phyloP scores from a whole-genome alignment of 2,113 vertebrate genomes.

The Tonatia bakeri region DNA sequence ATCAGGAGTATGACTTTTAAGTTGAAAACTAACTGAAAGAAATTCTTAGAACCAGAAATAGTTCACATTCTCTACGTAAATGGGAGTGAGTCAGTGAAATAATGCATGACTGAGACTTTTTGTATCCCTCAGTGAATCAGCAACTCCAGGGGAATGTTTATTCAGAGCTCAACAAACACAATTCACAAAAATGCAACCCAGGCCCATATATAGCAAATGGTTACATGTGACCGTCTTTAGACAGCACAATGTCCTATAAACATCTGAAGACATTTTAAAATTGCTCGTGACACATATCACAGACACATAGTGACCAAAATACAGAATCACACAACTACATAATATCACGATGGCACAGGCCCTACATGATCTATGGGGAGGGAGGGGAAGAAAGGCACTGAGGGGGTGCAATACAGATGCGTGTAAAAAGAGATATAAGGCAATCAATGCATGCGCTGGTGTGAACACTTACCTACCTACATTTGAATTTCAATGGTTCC shows the following conservation, averaged over 20 bases:
- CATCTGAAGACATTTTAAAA: slow-evolving; percentile 41
- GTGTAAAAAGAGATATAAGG: slow-evolving; percentile 78
- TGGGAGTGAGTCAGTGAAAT: neutral
- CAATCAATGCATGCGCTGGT: slow-evolving; percentile 84
- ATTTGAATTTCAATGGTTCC: slow-evolving; percentile 83
- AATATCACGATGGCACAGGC: slow-evolving; percentile 37
- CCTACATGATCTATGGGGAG: slow-evolving; percentile 63
- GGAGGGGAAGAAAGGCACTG: slow-evolving; percentile 71
- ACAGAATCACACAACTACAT: slow-evolving; percentile 51
- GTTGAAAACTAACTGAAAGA: slow-evolving; percentile 33
- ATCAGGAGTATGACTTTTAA: slow-evolving; percentile 26
- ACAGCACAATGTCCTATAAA: slow-evolving; percentile 62
- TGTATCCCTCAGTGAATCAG: neutral
- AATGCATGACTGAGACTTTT: slow-evolving; percentile 12
- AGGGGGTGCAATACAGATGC: slow-evolving; percentile 80
- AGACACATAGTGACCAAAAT: slow-evolving; percentile 53
- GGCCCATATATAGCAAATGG: slow-evolving; percentile 40
- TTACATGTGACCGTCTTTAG: slow-evolving; percentile 53
- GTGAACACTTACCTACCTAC: slow-evolving; percentile 83
- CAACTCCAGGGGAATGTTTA: neutral
- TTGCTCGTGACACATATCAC: slow-evolving; percentile 60
- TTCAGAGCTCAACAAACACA: slow-evolving; percentile 42
- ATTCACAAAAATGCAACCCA: slow-evolving; percentile 39
- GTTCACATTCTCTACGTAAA: slow-evolving; percentile 31
- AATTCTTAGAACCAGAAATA: slow-evolving; percentile 35